Evolutionary conservation across 2,888 invertebrate species (phyloP), one percentile per base, ranked within the genome.

Genomic region (Cremastinae sp.): DNA sequence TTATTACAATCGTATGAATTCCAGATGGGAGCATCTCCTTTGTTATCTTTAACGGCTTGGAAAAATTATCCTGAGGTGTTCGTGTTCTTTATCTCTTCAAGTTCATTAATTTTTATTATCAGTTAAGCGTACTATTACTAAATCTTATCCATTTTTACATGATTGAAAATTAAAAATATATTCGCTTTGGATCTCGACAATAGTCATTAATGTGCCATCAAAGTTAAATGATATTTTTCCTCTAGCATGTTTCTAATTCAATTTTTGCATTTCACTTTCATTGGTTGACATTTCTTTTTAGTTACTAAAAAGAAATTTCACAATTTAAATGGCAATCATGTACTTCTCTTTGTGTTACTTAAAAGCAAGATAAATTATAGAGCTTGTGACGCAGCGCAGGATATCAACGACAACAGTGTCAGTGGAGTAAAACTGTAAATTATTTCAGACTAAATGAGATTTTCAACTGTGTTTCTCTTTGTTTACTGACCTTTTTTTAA

Each of bases 391-490:
- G 4, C 43, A 45, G 28, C 43, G n/a, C 4, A 65, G 41, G 16
- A 55, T 43, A 16, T 65, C 35, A 55, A 12, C 41, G 28, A 16
- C 16, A 47, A 59, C 61, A 61, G 47, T 35, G 47, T 35, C 28
- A n/a, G n/a, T 14, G 49, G 49, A 39, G 1, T 49, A 56, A 45
- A 43, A 16, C 45, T 49, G 41, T 65, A 20, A 65, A 65, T 65
- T 73, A 65, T 73, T 73, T 65, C 35, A 10, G 9, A 51, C 12
- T 53, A 37, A 65, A 59, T 35, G 53, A 59, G 53, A 65, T 65
- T 20, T 51, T 56, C 51, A 37, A 58, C 39, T 71, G 12, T 68
- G 18, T 68, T 28, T 47, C 39, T 47, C 20, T 22, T 12, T 47
- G 5, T 45, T 16, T 62, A 4, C 16, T 1, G 41, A n/a, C 4